Evolutionary conservation across 2,888 invertebrate species (phyloP).

Genomic region (Pycnomerus fuliginosus): DNA sequence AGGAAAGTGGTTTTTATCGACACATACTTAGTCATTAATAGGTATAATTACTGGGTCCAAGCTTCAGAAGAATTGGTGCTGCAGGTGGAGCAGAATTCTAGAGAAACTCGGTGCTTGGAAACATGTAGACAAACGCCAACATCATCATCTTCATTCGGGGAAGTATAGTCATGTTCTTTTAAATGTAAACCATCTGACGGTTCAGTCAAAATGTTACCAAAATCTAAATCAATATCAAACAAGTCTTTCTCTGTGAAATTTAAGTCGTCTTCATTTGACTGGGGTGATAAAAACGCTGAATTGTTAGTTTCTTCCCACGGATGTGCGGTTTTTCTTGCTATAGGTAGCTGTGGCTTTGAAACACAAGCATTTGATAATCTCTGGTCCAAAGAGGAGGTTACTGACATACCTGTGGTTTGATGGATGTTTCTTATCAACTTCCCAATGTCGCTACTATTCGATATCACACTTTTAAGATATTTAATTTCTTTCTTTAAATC

Average conservation of each 20-base stretch:
- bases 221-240: conserved; percentile 3
- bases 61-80: conserved; percentile 52
- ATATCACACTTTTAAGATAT: conserved; percentile 58
- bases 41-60: conserved; percentile 40
- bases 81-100: conserved; percentile 60
- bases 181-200: conserved; percentile 5
- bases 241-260: conserved; percentile 15
- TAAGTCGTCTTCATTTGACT: conserved; percentile 2
- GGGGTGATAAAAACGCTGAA: conserved; percentile 17
- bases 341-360: conserved; percentile 30
- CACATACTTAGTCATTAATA: conserved; percentile 22
- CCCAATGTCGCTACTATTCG: conserved; percentile 57
- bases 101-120: conserved; percentile 57
- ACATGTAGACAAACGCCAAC: conserved; percentile 61
- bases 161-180: conserved; percentile 44
- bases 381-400: conserved; percentile 46
- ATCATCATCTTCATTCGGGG: conserved; percentile 40
- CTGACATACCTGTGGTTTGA: conserved; percentile 47
- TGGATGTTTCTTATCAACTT: conserved; percentile 55
- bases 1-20: conserved; percentile 38
- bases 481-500: conserved; percentile 56
- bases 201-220: conserved; percentile 1
- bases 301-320: conserved; percentile 30
- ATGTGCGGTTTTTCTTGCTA: conserved; percentile 33
- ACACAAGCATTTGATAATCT: conserved; percentile 34